phyloP scores from a whole-genome alignment of 2,888 invertebrate species.

The Apodemia duryi region DNA sequence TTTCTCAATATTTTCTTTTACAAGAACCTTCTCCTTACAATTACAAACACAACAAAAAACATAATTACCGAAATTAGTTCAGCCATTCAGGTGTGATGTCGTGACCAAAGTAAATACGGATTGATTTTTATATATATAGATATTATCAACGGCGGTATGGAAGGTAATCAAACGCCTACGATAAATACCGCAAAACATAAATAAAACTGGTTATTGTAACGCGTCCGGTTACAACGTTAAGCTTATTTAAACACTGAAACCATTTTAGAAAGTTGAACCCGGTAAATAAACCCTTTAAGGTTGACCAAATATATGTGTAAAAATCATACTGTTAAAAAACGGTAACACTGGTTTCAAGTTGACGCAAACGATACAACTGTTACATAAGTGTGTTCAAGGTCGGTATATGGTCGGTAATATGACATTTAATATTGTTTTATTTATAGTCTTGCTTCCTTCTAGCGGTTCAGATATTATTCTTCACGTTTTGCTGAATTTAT shows the following conservation, averaged over 20 bases:
- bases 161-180: too few relatives aligned
- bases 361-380: slow-evolving; percentile 26
- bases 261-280: not conserved
- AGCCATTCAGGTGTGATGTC: too few relatives aligned
- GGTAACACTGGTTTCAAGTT: slow-evolving; percentile 24
- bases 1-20: too few relatives aligned
- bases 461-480: slow-evolving; percentile 17
- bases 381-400: slow-evolving; percentile 25
- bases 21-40: too few relatives aligned
- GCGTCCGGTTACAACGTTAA: not conserved
- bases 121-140: too few relatives aligned
- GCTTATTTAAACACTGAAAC: not conserved
- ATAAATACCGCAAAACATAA: too few relatives aligned
- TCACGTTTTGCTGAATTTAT: not conserved
- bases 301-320: not conserved
- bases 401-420: too few relatives aligned
- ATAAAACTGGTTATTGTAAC: not conserved
- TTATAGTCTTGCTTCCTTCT: slow-evolving; percentile 2
- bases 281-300: not conserved
- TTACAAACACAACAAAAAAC: too few relatives aligned
- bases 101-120: too few relatives aligned
- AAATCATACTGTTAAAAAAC: slow-evolving; percentile 18
- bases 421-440: slow-evolving; percentile 15
- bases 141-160: too few relatives aligned
- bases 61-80: too few relatives aligned